phyloP scores from a whole-genome alignment of 23 tunicate species.

The Halocynthia roretzi region DNA sequence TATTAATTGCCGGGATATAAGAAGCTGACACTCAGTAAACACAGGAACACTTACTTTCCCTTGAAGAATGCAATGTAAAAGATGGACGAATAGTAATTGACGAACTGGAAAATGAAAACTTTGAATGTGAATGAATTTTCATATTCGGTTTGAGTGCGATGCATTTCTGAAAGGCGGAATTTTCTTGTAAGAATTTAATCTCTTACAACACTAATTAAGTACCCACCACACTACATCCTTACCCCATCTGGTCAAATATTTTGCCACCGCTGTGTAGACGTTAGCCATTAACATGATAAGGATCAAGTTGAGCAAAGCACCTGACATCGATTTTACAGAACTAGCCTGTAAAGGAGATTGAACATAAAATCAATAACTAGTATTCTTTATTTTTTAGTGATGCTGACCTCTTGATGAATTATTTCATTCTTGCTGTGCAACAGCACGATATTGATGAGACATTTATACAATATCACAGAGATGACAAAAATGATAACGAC shows the following conservation, averaged over 20 bases:
- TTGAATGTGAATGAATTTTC: constrained; percentile 89
- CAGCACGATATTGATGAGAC: constrained; percentile 51
- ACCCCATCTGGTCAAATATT: constrained; percentile 89
- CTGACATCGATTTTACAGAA: constrained; percentile 48
- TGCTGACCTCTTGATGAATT: constrained; percentile 48
- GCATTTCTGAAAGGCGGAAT: constrained; percentile 51
- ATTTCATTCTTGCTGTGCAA: constrained; percentile 37
- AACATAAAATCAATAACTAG: background rate
- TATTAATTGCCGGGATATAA: no score
- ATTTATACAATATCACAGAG: constrained; percentile 74
- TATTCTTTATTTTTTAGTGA: background rate
- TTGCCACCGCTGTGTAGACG: constrained; percentile 83
- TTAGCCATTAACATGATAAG: constrained; percentile 88
- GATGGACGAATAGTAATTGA: constrained; percentile 94
- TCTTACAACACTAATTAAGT: background rate
- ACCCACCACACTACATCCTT: background rate
- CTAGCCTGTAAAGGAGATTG: constrained; percentile 32
- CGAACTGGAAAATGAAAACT: constrained; percentile 92
- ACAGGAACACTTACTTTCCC: constrained; percentile 58
- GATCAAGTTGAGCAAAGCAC: constrained; percentile 66
- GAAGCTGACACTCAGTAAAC: background rate
- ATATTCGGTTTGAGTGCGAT: constrained; percentile 87
- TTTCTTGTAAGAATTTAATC: background rate
- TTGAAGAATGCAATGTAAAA: constrained; percentile 97
- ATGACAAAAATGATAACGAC: constrained; percentile 74